A percentile compares a stretch with the other conserved stretches of the same genome.
Evolutionary conservation across 2,797 vertebrate species (phyloP).

Genomic region (Acanthurus lineatus): DNA sequence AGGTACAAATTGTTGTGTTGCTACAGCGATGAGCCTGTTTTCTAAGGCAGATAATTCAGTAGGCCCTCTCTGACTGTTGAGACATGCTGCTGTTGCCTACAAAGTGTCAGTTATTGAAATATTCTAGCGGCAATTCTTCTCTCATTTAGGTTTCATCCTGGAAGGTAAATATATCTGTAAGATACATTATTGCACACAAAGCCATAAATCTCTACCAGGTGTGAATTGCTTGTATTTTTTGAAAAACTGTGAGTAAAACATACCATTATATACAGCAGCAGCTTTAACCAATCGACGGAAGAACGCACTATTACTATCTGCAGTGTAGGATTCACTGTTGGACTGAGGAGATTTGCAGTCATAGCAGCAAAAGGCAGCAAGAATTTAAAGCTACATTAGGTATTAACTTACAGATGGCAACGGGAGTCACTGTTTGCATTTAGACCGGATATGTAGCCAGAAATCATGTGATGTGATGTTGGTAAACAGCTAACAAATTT

Average conservation of each 20-base stretch:
- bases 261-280: background rate
- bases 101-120: constrained; percentile 42
- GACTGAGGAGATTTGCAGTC: constrained; percentile 12
- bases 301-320: constrained; percentile 23
- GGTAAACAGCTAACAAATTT: constrained; percentile 12
- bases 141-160: constrained; percentile 29
- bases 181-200: constrained; percentile 3
- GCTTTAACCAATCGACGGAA: constrained; percentile 12
- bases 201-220: background rate
- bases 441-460: constrained; percentile 2
- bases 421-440: constrained; percentile 18
- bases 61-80: constrained; percentile 34
- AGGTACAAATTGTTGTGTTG: constrained; percentile 12
- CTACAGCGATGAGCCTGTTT: constrained; percentile 36
- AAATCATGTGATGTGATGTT: constrained; percentile 4
- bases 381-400: constrained; percentile 21
- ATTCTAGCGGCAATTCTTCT: constrained; percentile 23
- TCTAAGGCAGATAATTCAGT: constrained; percentile 35
- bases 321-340: background rate
- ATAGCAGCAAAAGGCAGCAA: background rate
- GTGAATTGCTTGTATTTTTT: constrained; percentile 9
- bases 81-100: background rate
- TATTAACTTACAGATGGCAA: constrained; percentile 9
- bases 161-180: constrained; percentile 27
- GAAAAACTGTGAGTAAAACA: background rate